Conservation (phyloP, 2,888 invertebrate species). For the Lasioglossum figueresi region DNA sequence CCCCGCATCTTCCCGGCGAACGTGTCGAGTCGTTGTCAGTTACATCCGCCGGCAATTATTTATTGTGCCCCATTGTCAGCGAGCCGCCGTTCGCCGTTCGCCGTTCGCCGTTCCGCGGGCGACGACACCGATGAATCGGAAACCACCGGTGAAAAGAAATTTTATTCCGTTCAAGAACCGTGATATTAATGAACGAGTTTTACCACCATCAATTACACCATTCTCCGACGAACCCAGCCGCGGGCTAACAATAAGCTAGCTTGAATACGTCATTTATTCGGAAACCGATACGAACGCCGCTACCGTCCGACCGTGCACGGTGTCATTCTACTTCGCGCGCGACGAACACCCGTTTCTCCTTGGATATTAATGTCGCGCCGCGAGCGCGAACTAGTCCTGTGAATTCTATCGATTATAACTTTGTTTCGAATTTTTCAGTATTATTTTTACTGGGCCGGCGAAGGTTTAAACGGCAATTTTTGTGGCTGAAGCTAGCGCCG, state of each 20-base stretch:
- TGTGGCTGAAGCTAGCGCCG: too few species aligned
- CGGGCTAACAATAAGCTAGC: not conserved
- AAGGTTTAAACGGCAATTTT: too few species aligned
- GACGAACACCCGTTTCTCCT: not conserved
- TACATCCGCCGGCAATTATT: conserved; percentile 19
- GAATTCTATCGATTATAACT: not conserved
- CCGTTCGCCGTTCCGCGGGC: not conserved
- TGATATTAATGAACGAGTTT: not conserved
- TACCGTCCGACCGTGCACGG: not conserved
- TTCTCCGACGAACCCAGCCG: not conserved
- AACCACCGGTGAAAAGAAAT: not conserved
- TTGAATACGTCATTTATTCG: conserved; percentile 6
- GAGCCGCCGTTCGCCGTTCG: too few species aligned
- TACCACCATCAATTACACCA: not conserved
- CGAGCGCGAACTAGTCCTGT: not conserved
- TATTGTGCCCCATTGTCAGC: conserved; percentile 9
- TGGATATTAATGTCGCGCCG: not conserved
- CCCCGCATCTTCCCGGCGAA: not conserved
- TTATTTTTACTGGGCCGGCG: too few species aligned
- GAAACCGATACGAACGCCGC: not conserved
- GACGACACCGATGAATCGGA: not conserved
- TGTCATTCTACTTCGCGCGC: not conserved
- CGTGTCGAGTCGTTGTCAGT: not conserved
- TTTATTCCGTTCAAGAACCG: not conserved
- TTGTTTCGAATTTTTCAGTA: not conserved